These are phyloP conservation scores for Acanthis flammea DNA, from an alignment of 2,797 vertebrate species.

Conservation along the genomic window DNA sequence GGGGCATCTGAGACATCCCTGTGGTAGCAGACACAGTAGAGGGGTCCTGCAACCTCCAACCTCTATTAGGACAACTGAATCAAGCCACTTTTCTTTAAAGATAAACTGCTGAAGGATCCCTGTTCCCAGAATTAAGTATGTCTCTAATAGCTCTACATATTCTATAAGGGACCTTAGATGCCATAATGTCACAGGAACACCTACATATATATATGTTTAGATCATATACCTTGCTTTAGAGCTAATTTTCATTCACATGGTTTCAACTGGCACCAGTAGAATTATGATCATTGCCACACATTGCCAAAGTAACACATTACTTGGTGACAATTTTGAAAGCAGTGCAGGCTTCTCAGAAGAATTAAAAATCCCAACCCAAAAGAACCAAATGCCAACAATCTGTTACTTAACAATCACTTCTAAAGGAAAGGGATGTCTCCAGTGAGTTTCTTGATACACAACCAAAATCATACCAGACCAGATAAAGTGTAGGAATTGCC, in stretches of 20 bases:
- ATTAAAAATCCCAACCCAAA: accelerated
- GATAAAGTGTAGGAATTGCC: background rate
- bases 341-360: accelerated
- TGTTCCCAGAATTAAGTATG: background rate
- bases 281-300: background rate
- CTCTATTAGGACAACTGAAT: background rate
- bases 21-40: accelerated
- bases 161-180: background rate
- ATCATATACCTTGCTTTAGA: background rate
- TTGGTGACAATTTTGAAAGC: background rate
- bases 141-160: background rate
- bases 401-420: background rate
- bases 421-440: background rate
- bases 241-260: background rate
- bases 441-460: background rate
- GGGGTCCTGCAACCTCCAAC: background rate
- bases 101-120: background rate
- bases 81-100: background rate
- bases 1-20: background rate
- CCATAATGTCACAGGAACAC: background rate
- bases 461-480: background rate
- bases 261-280: background rate
- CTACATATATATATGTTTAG: background rate
- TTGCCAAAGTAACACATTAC: background rate
- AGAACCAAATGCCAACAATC: background rate